These are phyloP conservation scores for Sebastes iracundus DNA, from an alignment of 2,797 vertebrate genomes.

Conservation along the genomic window DNA sequence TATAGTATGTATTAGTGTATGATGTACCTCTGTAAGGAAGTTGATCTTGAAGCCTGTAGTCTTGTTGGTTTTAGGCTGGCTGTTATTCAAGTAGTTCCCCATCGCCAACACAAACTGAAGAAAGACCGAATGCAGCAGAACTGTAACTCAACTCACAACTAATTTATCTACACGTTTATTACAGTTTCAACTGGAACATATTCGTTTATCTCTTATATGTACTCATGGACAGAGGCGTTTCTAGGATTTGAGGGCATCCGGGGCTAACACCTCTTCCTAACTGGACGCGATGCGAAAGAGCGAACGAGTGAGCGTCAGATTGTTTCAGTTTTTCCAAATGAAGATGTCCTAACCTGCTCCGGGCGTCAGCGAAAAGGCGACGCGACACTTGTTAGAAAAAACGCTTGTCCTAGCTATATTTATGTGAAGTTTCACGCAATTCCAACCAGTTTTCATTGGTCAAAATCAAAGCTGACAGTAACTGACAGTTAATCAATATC, in stretches of 20 bases:
- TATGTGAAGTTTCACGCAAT: rapidly evolving
- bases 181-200: neutral
- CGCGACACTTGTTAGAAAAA: rapidly evolving
- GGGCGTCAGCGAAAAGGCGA: too few relatives aligned
- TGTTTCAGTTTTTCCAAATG: too few relatives aligned
- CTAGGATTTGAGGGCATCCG: too few relatives aligned
- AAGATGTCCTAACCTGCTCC: too few relatives aligned
- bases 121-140: conserved; percentile 14
- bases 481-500: too few relatives aligned
- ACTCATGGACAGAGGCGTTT: too few relatives aligned
- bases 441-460: too few relatives aligned
- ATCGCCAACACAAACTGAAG: conserved; percentile 96
- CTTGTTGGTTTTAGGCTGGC: conserved; percentile 93
- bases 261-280: too few relatives aligned
- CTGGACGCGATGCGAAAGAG: too few relatives aligned
- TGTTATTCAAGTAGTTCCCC: conserved; percentile 98
- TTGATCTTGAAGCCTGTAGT: conserved; percentile 98
- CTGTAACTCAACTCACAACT: neutral
- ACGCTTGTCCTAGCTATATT: too few relatives aligned
- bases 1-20: neutral
- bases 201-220: neutral
- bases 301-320: too few relatives aligned
- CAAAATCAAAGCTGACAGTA: too few relatives aligned
- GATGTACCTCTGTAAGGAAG: conserved; percentile 93
- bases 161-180: neutral